These are phyloP conservation scores for Dendrocincla tyrannina DNA, from an alignment of 2,797 vertebrate genomes.

Conservation along the genomic window DNA sequence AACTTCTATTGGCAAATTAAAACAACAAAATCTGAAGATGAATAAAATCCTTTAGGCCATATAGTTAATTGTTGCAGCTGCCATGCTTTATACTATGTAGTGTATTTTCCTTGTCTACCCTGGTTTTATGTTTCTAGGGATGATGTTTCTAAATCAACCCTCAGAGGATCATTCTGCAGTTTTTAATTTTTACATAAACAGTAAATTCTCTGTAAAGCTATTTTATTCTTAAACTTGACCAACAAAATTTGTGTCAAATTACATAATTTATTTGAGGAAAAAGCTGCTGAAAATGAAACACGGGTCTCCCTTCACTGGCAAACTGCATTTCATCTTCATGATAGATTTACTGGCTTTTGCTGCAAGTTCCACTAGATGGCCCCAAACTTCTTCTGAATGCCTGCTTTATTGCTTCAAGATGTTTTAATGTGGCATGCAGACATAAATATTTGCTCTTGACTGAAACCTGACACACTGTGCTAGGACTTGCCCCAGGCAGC, in stretches of 20 bases:
- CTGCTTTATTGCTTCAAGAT: not conserved
- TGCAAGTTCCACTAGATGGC: slow-evolving; percentile 69
- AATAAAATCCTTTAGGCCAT: not conserved
- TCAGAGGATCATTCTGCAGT: not conserved
- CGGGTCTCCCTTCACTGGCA: fast-evolving
- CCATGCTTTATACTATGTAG: not conserved
- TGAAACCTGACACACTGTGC: slow-evolving; percentile 28
- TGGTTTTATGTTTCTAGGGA: not conserved
- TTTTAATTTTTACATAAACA: not conserved
- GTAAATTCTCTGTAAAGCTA: not conserved
- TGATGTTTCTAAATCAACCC: not conserved
- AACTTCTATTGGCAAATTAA: not conserved
- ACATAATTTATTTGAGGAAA: not conserved
- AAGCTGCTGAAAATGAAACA: not conserved
- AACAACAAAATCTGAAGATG: not conserved
- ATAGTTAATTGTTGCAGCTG: not conserved
- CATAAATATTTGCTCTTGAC: slow-evolving; percentile 53
- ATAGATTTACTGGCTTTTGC: not conserved
- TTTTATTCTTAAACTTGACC: not conserved
- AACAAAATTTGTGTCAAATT: not conserved
- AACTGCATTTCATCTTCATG: fast-evolving
- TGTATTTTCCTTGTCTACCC: not conserved
- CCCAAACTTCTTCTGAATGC: slow-evolving; percentile 40
- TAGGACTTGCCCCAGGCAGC: not conserved
- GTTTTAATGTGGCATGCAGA: slow-evolving; percentile 30